These are phyloP conservation scores for Sphaerophoria rueppellii DNA, from an alignment of 2,888 invertebrate genomes.

Conservation along the genomic window DNA sequence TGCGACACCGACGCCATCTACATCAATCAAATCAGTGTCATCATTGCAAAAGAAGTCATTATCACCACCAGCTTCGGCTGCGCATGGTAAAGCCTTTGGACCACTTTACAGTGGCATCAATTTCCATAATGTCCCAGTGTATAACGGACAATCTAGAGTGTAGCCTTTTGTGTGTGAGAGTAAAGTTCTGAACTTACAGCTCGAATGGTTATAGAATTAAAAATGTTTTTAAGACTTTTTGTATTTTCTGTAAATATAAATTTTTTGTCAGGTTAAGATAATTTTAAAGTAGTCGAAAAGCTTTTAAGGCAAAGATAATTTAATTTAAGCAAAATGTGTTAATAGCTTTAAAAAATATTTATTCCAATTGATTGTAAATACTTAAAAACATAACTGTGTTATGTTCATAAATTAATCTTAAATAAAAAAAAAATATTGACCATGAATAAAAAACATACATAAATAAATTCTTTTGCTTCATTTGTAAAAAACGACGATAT, in stretches of 20 bases:
- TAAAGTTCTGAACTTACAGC: constrained; percentile 67
- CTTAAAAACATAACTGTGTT: constrained; percentile 48
- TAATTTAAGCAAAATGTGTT: constrained; percentile 66
- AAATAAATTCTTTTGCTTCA: constrained; percentile 8
- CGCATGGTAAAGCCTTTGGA: constrained; percentile 75
- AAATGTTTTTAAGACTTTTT: constrained; percentile 31
- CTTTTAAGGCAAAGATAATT: constrained; percentile 40
- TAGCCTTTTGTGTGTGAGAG: constrained; percentile 75
- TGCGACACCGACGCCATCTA: constrained; percentile 78
- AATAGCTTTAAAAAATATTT: constrained; percentile 72
- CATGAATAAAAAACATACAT: constrained; percentile 18
- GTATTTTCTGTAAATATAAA: constrained; percentile 56
- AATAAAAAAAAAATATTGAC: constrained; percentile 15
- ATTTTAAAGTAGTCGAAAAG: not conserved
- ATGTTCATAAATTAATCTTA: constrained; percentile 39
- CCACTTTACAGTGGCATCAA: constrained; percentile 81
- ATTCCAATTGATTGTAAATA: constrained; percentile 69
- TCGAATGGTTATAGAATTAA: constrained; percentile 70
- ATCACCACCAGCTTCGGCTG: constrained; percentile 44
- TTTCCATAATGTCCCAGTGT: constrained; percentile 81
- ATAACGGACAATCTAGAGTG: constrained; percentile 79
- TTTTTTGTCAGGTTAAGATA: constrained; percentile 42
- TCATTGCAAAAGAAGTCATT: constrained; percentile 78
- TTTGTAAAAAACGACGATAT: not conserved
- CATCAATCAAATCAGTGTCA: constrained; percentile 77